Base-by-base conservation (phyloP, 2,888 invertebrate species). In the Anorthoa munda region DNA sequence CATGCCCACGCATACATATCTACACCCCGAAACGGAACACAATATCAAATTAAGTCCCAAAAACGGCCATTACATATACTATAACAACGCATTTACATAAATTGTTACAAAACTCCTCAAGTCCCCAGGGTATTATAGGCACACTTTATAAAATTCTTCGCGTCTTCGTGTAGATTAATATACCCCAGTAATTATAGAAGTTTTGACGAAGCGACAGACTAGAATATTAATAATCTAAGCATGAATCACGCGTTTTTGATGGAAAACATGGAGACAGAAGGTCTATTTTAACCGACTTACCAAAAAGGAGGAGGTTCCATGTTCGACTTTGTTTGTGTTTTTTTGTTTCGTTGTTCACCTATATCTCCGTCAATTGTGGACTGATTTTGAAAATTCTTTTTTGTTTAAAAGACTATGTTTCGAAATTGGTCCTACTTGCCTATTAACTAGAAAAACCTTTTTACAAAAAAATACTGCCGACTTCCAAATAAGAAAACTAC, bases 151-250 rank as follows among this genome's bases (percentile, higher is more conserved):
- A 87, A 86, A 82, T 84, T 85, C 82, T 76, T 77, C 66, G 59
- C 76, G 77, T 75, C 86, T 82, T 78, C 79, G 61, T 75, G 66
- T 72, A 86, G 86, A 87, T 88, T 87, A 83, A 84, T 88, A 86
- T 73, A 84, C 75, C 80, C 75, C 51, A 66, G 84, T 88, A 87
- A 87, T 87, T 86, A 87, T 73, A 82, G 78, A 88, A 88, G 82
- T 88, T 87, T 87, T 70, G 76, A 81, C 78, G 76, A 72, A 70
- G 77, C 56, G 74, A 76, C 82, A 68, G 87, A 83, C 82, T 73
- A 75, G 88, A 88, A 87, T 87, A 85, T 87, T 87, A 88, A 87
- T 86, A 85, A 76, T 81, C 75, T 82, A n/a, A 68, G 75, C 76
- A 70, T 81, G 77, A 83, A 88, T 88, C 84, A 84, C 77, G 83